These are phyloP conservation scores for Drosophila tristis DNA, from an alignment of 1,140 invertebrate species.

Conservation along the genomic window DNA sequence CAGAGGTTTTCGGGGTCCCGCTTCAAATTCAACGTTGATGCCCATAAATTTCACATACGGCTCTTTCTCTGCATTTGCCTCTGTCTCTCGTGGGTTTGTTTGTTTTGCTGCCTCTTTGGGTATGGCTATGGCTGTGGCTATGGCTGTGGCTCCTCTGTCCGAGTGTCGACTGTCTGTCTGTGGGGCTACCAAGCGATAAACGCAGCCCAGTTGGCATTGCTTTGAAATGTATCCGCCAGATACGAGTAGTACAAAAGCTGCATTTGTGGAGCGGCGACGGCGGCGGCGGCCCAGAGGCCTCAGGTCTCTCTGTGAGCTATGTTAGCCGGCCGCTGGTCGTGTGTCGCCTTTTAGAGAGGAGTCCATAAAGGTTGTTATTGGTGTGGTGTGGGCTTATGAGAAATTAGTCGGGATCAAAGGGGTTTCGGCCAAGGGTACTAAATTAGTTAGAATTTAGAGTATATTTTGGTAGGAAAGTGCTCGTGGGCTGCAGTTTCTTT, in stretches of 20 bases:
- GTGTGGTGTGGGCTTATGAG: neutral
- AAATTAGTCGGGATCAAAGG: neutral
- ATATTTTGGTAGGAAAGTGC: too few relatives aligned
- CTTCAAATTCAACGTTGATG: constrained; percentile 81
- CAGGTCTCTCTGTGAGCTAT: constrained; percentile 2
- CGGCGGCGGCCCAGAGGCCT: constrained; percentile 8
- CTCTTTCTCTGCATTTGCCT: constrained; percentile 27
- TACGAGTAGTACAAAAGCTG: constrained; percentile 54
- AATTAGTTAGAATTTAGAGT: neutral
- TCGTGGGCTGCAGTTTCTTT: too few relatives aligned
- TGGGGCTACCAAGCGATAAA: constrained; percentile 73
- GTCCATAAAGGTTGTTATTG: neutral
- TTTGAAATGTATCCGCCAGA: constrained; percentile 80
- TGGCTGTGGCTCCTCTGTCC: constrained; percentile 21
- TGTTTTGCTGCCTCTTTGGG: constrained; percentile 23
- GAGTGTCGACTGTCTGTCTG: constrained; percentile 31
- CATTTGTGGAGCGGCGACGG: constrained; percentile 45
- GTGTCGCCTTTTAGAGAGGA: constrained; percentile 20
- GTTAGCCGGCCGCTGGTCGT: neutral
- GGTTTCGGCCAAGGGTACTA: neutral
- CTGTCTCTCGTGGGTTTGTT: constrained; percentile 26
- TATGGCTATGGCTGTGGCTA: constrained; percentile 10
- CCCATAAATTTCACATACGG: constrained; percentile 76
- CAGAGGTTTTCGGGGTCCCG: constrained; percentile 46
- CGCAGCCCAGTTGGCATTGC: constrained; percentile 65